Conservation (phyloP, 53 echinoderm and acorn worm genomes). For the Antedon mediterranea region DNA sequence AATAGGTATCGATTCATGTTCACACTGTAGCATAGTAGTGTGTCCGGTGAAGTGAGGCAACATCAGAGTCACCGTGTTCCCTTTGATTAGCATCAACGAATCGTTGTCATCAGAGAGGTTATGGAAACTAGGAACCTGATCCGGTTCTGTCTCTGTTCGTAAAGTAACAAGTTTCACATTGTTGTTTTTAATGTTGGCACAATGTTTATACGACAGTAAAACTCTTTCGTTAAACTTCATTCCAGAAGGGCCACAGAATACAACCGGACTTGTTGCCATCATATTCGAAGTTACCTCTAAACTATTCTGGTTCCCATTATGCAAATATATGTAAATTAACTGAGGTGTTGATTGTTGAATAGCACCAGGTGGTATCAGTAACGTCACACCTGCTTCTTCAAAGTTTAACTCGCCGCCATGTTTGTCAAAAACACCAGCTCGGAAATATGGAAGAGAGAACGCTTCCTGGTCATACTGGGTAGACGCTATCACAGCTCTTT, state of each 20-base stretch:
- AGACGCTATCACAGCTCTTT: neutral
- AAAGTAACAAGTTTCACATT: neutral
- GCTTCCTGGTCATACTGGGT: neutral
- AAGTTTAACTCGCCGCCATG: neutral
- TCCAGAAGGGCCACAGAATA: conserved; percentile 3
- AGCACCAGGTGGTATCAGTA: conserved; percentile 6
- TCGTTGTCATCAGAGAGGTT: neutral
- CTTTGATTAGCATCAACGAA: neutral
- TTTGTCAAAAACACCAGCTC: neutral
- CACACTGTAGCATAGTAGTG: neutral
- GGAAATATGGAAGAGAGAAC: neutral
- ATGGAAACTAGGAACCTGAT: neutral
- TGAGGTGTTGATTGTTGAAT: neutral
- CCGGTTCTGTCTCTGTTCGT: neutral
- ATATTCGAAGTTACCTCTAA: neutral
- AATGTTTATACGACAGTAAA: conserved; percentile 4
- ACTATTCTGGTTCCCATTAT: neutral
- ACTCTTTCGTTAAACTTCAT: conserved; percentile 2
- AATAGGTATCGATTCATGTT: neutral
- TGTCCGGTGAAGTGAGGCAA: conserved; percentile 2
- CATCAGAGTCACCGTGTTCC: neutral
- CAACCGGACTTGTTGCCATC: neutral
- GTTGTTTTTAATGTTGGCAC: neutral
- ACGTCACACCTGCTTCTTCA: neutral
- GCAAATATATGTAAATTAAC: neutral